Conservation (phyloP, 2,888 invertebrate species). For the Eupithecia exiguata region DNA sequence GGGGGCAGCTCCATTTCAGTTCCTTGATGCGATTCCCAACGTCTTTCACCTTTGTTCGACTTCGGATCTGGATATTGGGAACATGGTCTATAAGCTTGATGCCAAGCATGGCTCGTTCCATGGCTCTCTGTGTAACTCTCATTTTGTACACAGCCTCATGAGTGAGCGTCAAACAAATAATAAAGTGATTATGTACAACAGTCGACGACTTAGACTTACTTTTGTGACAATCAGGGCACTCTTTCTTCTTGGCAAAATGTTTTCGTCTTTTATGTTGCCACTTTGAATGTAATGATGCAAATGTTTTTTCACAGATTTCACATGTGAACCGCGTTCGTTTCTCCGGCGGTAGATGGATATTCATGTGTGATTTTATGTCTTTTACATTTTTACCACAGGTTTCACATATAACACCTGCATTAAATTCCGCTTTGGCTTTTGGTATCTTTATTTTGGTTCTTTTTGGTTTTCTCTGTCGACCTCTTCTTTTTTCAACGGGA, state of each 20-base stretch:
- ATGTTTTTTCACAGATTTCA: conserved; percentile 64
- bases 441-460: conserved; percentile 19
- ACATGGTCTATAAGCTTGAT: no score
- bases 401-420: conserved; percentile 57
- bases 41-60: no score
- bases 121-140: no score
- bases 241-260: conserved; percentile 67
- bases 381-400: conserved; percentile 69
- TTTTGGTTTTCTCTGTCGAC: conserved; percentile 46
- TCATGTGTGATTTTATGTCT: conserved; percentile 61
- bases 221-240: conserved; percentile 71
- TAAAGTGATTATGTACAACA: no score
- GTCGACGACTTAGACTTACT: conserved; percentile 50
- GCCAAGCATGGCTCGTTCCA: no score
- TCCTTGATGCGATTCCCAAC: no score
- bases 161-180: no score
- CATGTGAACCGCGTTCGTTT: conserved; percentile 57
- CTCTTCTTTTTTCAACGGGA: conserved; percentile 46
- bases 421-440: conserved; percentile 28
- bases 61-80: no score
- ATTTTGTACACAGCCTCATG: no score
- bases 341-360: conserved; percentile 53
- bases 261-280: conserved; percentile 64
- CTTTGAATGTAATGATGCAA: conserved; percentile 55
- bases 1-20: no score